These are phyloP conservation scores for Felis chaus DNA, from an alignment of 2,113 vertebrate genomes.

Conservation along the genomic window DNA sequence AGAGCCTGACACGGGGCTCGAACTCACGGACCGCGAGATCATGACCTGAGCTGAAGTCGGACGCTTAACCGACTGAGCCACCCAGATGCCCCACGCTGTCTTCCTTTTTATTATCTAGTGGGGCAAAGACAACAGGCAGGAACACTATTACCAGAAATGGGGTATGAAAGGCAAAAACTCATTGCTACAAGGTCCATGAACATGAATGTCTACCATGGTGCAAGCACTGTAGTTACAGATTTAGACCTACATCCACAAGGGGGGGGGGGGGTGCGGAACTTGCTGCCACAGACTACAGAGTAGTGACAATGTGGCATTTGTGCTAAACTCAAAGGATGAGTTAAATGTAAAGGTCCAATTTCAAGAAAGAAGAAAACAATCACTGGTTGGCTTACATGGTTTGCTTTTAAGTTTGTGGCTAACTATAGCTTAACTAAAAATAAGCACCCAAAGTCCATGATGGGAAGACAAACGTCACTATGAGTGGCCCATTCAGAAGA, in stretches of 20 bases:
- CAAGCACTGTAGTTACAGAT: background rate
- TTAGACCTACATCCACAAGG: background rate
- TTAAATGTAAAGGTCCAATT: slow-evolving; percentile 41
- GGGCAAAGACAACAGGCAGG: background rate
- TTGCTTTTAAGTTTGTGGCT: slow-evolving; percentile 47
- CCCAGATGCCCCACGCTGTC: background rate
- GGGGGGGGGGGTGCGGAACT: background rate
- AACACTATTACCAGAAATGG: background rate
- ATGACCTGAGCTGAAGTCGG: too few relatives aligned
- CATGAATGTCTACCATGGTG: fast-evolving
- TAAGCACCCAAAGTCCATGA: background rate
- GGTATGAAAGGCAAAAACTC: background rate
- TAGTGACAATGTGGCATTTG: background rate
- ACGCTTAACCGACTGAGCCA: too few relatives aligned
- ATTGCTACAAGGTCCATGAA: background rate
- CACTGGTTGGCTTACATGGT: background rate
- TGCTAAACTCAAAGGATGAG: slow-evolving; percentile 37
- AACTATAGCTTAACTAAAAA: slow-evolving; percentile 53
- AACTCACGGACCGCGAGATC: too few relatives aligned
- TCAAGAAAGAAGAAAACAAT: background rate
- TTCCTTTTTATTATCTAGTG: background rate
- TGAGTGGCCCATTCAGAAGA: background rate
- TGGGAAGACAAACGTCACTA: background rate
- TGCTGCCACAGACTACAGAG: slow-evolving; percentile 1
- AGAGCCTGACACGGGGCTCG: too few relatives aligned